Conservation (phyloP, 1,140 invertebrate species). For the Drosophila ercepeae region DNA sequence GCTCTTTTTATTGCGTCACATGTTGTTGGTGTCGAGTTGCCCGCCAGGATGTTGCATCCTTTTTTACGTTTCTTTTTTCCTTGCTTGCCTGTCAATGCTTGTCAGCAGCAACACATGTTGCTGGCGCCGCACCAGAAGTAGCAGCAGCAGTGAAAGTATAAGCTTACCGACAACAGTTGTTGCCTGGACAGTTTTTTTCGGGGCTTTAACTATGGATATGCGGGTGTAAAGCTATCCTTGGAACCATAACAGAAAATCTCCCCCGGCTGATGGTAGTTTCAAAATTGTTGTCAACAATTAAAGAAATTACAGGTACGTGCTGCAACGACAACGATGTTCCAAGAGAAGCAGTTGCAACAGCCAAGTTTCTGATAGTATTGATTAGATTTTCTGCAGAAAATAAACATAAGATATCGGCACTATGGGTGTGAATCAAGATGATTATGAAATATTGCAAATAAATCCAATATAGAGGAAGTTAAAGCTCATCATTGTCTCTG, state of each 20-base stretch:
- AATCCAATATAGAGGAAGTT: background rate
- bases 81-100: slow-evolving; percentile 26
- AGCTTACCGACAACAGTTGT: slow-evolving; percentile 54
- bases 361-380: slow-evolving; percentile 54
- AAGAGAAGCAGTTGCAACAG: slow-evolving; percentile 15
- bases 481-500: too few relatives aligned
- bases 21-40: slow-evolving; percentile 63
- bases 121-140: slow-evolving; percentile 17
- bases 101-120: slow-evolving; percentile 54
- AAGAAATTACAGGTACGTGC: slow-evolving; percentile 78
- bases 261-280: slow-evolving; percentile 30
- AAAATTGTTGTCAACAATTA: slow-evolving; percentile 69
- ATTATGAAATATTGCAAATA: too few relatives aligned
- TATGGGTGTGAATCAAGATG: slow-evolving; percentile 6
- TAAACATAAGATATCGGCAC: slow-evolving; percentile 53
- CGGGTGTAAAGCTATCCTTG: slow-evolving; percentile 33
- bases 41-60: slow-evolving; percentile 49
- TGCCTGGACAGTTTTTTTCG: slow-evolving; percentile 13
- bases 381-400: slow-evolving; percentile 62
- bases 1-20: slow-evolving; percentile 50
- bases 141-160: slow-evolving; percentile 64
- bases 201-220: slow-evolving; percentile 8
- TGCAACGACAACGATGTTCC: slow-evolving; percentile 43
- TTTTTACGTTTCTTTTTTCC: slow-evolving; percentile 26
- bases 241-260: slow-evolving; percentile 40